Evolutionary conservation across 1,140 invertebrate species (phyloP).

Genomic region (Anoplolepis gracilipes): DNA sequence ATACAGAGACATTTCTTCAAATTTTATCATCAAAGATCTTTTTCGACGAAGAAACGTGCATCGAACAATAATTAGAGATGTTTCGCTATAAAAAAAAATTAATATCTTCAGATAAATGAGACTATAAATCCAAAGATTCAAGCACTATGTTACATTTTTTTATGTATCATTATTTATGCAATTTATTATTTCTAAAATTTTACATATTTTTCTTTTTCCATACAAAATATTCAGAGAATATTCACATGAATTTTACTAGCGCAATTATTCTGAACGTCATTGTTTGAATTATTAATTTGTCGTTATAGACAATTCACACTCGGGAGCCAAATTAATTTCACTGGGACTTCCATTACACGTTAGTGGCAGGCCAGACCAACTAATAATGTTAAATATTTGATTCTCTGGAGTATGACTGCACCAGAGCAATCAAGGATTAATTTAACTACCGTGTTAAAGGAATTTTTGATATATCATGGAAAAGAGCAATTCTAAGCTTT

Average conservation of each 20-base stretch:
- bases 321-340: conserved; percentile 54
- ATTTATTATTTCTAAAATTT: conserved; percentile 5
- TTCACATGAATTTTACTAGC: conserved; percentile 35
- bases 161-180: not conserved
- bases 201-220: not conserved
- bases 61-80: not conserved
- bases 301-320: conserved; percentile 54
- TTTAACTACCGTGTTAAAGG: conserved; percentile 50
- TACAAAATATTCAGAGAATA: not conserved
- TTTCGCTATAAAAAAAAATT: not conserved
- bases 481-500: conserved; percentile 1
- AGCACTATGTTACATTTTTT: not conserved
- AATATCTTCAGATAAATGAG: not conserved
- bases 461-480: conserved; percentile 43
- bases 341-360: conserved; percentile 55
- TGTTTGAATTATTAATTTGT: conserved; percentile 52
- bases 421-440: conserved; percentile 58
- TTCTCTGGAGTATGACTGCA: conserved; percentile 31
- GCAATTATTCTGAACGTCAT: conserved; percentile 13
- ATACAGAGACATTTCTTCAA: not conserved
- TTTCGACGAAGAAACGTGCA: not conserved
- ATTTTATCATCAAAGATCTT: not conserved
- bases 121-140: conserved; percentile 4
- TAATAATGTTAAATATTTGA: conserved; percentile 61
- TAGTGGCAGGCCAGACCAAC: conserved; percentile 53